These are phyloP conservation scores for Acrocephalus kingi DNA, from an alignment of 2,113 vertebrate genomes.

Conservation along the genomic window DNA sequence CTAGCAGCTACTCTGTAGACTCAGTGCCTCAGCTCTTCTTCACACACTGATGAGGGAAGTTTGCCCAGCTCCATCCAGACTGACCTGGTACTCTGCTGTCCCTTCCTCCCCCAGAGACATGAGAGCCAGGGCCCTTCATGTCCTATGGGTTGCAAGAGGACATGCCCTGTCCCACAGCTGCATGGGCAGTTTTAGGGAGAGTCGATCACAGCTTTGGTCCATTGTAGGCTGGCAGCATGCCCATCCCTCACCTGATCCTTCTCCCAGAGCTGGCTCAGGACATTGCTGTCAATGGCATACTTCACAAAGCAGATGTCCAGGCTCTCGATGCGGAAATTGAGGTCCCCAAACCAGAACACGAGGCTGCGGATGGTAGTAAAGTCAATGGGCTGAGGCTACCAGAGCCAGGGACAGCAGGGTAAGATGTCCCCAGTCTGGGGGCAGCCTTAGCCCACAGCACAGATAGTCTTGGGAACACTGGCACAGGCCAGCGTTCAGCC, in stretches of 20 bases:
- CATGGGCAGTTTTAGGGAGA: background rate
- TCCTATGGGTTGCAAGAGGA: accelerated
- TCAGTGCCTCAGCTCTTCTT: background rate
- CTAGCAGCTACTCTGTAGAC: background rate
- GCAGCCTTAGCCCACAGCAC: background rate
- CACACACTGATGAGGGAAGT: background rate
- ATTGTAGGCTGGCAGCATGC: background rate
- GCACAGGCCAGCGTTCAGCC: background rate
- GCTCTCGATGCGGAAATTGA: conserved; percentile 97
- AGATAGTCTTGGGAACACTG: background rate
- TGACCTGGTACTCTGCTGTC: background rate
- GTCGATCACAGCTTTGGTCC: accelerated
- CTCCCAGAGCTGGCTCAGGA: conserved; percentile 92
- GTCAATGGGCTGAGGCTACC: accelerated
- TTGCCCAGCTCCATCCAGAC: background rate
- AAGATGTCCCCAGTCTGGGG: background rate
- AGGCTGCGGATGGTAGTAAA: conserved; percentile 74
- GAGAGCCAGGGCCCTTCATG: background rate
- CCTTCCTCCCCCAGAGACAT: background rate
- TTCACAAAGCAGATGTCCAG: conserved; percentile 96
- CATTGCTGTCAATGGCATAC: conserved; percentile 90
- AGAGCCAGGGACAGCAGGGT: background rate
- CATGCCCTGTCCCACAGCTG: background rate
- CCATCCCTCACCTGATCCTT: conserved; percentile 89
- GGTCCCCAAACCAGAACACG: conserved; percentile 97